Percentiles rank a stretch among this genome's conserved stretches.
Evolutionary conservation across 2,888 invertebrate species (phyloP).

Genomic region (Microplitis deprimator): DNA sequence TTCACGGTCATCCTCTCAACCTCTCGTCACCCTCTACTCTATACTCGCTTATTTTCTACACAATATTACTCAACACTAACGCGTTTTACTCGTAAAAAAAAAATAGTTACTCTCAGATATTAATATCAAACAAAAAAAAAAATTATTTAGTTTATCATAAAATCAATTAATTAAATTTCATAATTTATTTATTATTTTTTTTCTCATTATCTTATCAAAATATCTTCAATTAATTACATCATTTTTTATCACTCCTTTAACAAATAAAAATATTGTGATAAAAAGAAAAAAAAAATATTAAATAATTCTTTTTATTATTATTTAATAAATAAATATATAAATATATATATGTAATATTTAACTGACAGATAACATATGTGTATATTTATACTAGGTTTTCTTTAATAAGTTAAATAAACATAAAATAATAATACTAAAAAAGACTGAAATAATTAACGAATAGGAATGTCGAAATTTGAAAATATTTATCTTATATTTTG

Average conservation of each 20-base stretch:
- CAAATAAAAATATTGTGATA: background rate
- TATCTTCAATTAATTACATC: no score
- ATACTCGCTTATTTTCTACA: background rate
- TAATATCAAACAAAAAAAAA: no score
- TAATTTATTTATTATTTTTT: no score
- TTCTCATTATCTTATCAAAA: no score
- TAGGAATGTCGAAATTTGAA: slow-evolving; percentile 34
- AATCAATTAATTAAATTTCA: slow-evolving; percentile 5
- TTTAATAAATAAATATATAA: background rate
- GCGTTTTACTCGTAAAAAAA: no score
- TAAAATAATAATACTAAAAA: background rate
- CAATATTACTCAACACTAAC: background rate
- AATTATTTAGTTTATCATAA: background rate
- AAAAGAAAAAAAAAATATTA: background rate
- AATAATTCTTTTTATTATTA: background rate
- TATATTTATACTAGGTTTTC: background rate
- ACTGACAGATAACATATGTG: no score
- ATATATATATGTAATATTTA: background rate
- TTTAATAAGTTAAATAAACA: slow-evolving; percentile 10
- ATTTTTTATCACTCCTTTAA: no score
- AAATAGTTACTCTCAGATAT: no score
- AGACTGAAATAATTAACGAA: slow-evolving; percentile 28
- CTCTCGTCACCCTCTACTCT: slow-evolving; percentile 45
- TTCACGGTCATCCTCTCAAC: slow-evolving; percentile 59
- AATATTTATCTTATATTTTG: slow-evolving; percentile 47